Percentiles rank a stretch among this genome's conserved stretches.
Conservation (phyloP, 1,140 invertebrate genomes). For the Mizuhopecten yessoensis region DNA sequence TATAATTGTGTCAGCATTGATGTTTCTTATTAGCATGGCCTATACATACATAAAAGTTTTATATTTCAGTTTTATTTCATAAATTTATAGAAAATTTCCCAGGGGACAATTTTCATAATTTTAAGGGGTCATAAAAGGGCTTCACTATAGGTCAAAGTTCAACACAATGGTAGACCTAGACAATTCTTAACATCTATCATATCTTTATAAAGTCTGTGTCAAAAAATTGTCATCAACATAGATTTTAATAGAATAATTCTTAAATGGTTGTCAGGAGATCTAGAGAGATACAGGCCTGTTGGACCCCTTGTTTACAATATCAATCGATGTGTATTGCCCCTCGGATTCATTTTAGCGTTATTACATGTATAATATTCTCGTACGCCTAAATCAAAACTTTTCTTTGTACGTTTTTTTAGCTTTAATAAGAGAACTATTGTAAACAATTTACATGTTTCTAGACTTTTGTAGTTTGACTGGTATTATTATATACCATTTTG, state of each 20-base stretch:
- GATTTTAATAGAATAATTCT: too few species aligned
- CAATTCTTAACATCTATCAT: not conserved
- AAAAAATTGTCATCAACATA: too few species aligned
- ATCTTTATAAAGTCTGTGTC: not conserved
- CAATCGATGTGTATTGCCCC: not conserved
- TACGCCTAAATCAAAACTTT: not conserved
- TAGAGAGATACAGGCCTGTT: not conserved
- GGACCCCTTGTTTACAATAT: not conserved
- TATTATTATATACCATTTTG: too few species aligned
- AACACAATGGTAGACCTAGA: not conserved
- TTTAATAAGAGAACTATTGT: constrained; percentile 1
- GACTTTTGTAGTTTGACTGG: not conserved
- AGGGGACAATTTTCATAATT: too few species aligned
- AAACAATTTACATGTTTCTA: not conserved
- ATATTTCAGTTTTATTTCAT: too few species aligned
- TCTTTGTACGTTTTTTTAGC: not conserved
- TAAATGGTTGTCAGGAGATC: too few species aligned
- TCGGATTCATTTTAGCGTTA: not conserved
- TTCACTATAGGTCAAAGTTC: too few species aligned
- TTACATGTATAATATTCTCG: not conserved
- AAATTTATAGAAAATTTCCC: too few species aligned
- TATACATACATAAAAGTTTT: too few species aligned
- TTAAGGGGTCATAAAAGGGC: too few species aligned
- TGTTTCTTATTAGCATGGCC: too few species aligned
- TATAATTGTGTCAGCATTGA: too few species aligned